Evolutionary conservation across 2,888 invertebrate species (phyloP), one percentile per base, ranked within the genome.

Genomic region (Trachelus troglodyta): DNA sequence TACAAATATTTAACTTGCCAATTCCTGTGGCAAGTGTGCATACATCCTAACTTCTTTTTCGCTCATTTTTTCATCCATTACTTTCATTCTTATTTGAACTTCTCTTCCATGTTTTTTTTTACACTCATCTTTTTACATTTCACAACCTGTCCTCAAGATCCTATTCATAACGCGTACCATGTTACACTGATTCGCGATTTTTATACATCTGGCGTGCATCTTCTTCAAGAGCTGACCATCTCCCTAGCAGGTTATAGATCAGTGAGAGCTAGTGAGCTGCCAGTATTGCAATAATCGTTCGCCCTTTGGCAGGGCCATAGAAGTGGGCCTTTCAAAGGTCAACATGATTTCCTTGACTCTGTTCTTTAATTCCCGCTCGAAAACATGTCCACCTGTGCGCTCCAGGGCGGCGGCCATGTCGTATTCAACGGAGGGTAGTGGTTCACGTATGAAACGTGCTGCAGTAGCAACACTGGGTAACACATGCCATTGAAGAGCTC

Each of bases 361-460:
- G 87, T 95, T 95, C 86, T 95, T 95, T 33, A 96, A 92, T 91
- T 97, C 97, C 74, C 94, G 94, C 85, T 96, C 95, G 87, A 97
- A 97, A 37, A 96, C 93, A 94, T 96, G 93, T 84, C 94, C 94
- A 75, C 94, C 94, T 3, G 94, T 94, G 34, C 93, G 92, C 86
- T 96, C 95, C 69, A 97, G 92, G 23, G 95, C 92, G 12, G 94
- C 92, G 0, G 94, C 93, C 82, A 97, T 92, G 86, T 96, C 95
- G 92, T 94, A 94, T 88, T 96, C 96, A 15, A 94, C 92, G 30
- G 93, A 92, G 0, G 96, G 95, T 71, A 96, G 88, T 1, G 94
- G 94, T 75, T 94, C 93, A 76, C 94, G 93, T 76, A 97, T 95
- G 83, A 96, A 95, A 83, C 93, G 93, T 0, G 97, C 97, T 0